A percentile compares a stretch with the other conserved stretches of the same genome.
phyloP scores from a whole-genome alignment of 2,888 invertebrate genomes.

The Galerucella nymphaeae region DNA sequence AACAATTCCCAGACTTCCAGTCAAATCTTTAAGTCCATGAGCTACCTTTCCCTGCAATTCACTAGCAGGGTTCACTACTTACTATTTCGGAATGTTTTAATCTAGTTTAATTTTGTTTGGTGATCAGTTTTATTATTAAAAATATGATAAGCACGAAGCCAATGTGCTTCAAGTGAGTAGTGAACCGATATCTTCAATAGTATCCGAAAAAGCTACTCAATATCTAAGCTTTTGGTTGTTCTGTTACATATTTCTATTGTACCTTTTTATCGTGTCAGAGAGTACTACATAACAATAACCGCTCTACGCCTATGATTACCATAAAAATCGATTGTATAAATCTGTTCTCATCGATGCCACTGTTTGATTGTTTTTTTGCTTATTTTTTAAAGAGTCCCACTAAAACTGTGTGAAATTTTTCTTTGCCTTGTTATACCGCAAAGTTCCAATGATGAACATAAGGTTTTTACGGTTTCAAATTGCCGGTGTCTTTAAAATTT shows the following conservation, averaged over 20 bases:
- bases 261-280: background rate
- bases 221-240: too few species aligned
- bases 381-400: conserved; percentile 48
- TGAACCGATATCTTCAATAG: too few species aligned
- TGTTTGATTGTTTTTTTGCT: conserved; percentile 55
- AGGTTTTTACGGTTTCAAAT: conserved; percentile 30
- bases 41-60: too few species aligned
- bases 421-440: conserved; percentile 46
- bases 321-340: conserved; percentile 47
- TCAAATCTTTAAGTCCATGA: too few species aligned
- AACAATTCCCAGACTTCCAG: too few species aligned
- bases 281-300: background rate
- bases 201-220: too few species aligned
- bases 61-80: too few species aligned
- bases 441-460: conserved; percentile 34
- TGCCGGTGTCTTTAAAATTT: conserved; percentile 15
- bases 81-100: too few species aligned
- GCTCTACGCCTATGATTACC: conserved; percentile 34
- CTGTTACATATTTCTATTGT: background rate
- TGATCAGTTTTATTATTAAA: too few species aligned
- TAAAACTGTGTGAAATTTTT: conserved; percentile 60
- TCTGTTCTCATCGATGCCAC: conserved; percentile 58
- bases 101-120: too few species aligned
- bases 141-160: too few species aligned
- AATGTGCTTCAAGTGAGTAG: too few species aligned